phyloP scores from a whole-genome alignment of 2,888 invertebrate species.

The Buathra laborator region DNA sequence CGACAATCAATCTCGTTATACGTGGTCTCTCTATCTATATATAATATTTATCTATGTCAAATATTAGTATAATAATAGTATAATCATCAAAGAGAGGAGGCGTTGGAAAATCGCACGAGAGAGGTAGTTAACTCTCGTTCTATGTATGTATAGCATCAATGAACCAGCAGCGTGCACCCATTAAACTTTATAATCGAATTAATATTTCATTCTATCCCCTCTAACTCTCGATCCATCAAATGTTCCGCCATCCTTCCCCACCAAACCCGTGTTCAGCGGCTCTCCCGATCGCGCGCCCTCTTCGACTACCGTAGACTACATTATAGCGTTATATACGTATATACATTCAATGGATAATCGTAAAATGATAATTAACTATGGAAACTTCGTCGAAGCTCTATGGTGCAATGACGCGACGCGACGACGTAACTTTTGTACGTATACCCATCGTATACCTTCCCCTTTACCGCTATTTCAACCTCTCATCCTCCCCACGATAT shows the following conservation, averaged over 20 bases:
- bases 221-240: slow-evolving; percentile 47
- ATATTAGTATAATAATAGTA: slow-evolving; percentile 35
- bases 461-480: slow-evolving; percentile 39
- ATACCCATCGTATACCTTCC: slow-evolving; percentile 12
- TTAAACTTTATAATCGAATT: slow-evolving; percentile 61
- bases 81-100: slow-evolving; percentile 25
- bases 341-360: slow-evolving; percentile 56
- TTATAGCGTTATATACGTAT: slow-evolving; percentile 29
- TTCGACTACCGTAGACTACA: background rate
- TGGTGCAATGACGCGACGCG: slow-evolving; percentile 57
- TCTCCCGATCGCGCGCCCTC: slow-evolving; percentile 16
- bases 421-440: slow-evolving; percentile 56
- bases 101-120: background rate
- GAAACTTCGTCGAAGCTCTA: slow-evolving; percentile 61
- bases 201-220: slow-evolving; percentile 58
- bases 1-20: slow-evolving; percentile 18
- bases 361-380: slow-evolving; percentile 67
- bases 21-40: background rate
- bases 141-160: slow-evolving; percentile 33
- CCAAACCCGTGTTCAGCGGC: background rate
- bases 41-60: slow-evolving; percentile 12
- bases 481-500: background rate
- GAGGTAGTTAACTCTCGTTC: background rate
- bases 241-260: background rate
- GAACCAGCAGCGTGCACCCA: slow-evolving; percentile 25